Base-by-base conservation (phyloP, 1,140 invertebrate species). In the Habropoda laboriosa region DNA sequence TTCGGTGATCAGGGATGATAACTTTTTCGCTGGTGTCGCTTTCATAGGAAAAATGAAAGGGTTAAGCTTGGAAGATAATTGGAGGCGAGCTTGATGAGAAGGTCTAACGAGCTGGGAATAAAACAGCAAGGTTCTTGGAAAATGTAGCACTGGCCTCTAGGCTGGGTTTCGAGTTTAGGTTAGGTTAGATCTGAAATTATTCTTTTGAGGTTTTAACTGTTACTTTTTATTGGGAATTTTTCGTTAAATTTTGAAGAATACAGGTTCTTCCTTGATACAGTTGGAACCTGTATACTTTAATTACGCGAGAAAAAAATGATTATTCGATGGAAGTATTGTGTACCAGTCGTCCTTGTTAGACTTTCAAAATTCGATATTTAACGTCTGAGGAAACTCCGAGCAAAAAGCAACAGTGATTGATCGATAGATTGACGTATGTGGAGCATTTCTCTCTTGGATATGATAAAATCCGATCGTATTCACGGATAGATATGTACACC, bases 381-480 rank as follows among this genome's bases (percentile, higher is more conserved):
- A n/a, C 21, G 10, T 18, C n/a, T 18, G 58, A 35, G 30, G 47
- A 32, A 30, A 51, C 30, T 13, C 32, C 16, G 24, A 21, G n/a
- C 47, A 51, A 68, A 71, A 49, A 38, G 32, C 18, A 10, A 12
- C 35, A 4, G 21, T 32, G 60, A 75, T 42, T 42, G 72, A 75
- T 51, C 24, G 32, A 3, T 7, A 16, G 72, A 42, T 53, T 38
- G 72, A 66, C 72, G 60, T 75, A 75, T 53, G 35, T 75, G 38
- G 72, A 53, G 35, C 72, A 24, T 55, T 75, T 66, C 60, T 53
- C 58, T n/a, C n/a, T n/a, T 27, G 16, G 7, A 32, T 21, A 7
- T 21, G 70, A 66, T 75, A 53, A 64, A 75, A 66, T 64, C 72
- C 72, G 30, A 53, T 66, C 35, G 21, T 51, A 64, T 21, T 38